Percentiles rank a stretch among this genome's conserved stretches.
phyloP scores from a whole-genome alignment of 2,113 vertebrate genomes.

The Engraulis encrasicolus region DNA sequence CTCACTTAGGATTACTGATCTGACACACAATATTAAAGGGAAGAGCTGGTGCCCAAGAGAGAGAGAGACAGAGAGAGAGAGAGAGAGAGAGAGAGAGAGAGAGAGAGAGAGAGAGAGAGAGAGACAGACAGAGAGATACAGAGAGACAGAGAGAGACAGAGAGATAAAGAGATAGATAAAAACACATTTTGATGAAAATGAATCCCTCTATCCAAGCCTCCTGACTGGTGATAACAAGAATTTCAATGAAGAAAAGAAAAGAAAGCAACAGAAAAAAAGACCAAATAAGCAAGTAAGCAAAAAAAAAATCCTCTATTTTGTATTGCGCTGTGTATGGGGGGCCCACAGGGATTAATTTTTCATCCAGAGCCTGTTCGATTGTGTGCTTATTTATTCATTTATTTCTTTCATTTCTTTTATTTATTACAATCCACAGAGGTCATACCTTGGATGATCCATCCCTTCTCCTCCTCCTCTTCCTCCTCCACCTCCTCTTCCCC shows the following conservation, averaged over 20 bases:
- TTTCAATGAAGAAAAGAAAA: conserved; percentile 53
- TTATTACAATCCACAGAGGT: conserved; percentile 57
- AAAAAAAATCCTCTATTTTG: conserved; percentile 59
- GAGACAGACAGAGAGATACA: no score
- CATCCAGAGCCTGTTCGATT: no score
- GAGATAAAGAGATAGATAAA: background rate
- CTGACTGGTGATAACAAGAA: conserved; percentile 59
- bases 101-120: no score
- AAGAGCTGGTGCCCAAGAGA: no score
- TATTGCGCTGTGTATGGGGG: conserved; percentile 42
- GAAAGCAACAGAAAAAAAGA: no score
- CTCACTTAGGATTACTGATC: background rate
- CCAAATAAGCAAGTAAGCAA: conserved; percentile 67
- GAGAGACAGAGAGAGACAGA: no score
- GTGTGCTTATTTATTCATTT: conserved; percentile 63
- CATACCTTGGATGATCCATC: conserved; percentile 63
- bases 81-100: no score
- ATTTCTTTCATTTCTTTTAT: no score
- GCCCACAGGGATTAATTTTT: conserved; percentile 64
- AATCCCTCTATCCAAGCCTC: background rate
- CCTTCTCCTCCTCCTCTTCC: no score
- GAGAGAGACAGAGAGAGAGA: no score
- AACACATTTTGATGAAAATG: conserved; percentile 66
- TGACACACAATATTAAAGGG: conserved; percentile 11
- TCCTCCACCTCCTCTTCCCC: no score